Conservation (phyloP, 2,888 invertebrate genomes). For the Adela reaumurella region DNA sequence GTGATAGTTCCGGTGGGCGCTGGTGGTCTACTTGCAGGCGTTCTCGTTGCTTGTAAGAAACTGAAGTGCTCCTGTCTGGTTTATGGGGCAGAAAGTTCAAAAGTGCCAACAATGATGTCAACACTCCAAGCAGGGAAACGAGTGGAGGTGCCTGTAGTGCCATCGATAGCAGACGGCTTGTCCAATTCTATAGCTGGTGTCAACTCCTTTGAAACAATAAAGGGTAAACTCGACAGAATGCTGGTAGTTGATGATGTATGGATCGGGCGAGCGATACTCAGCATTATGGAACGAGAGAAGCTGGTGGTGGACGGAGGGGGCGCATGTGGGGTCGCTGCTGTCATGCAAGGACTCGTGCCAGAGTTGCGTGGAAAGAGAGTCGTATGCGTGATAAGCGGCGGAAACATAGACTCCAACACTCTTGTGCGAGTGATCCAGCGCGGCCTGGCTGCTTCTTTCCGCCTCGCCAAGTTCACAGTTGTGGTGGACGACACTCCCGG, state of each 20-base stretch:
- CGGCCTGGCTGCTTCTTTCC: constrained; percentile 72
- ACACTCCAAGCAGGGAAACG: constrained; percentile 66
- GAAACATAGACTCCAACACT: constrained; percentile 78
- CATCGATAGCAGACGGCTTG: constrained; percentile 72
- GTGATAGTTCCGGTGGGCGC: constrained; percentile 37
- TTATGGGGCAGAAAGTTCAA: constrained; percentile 75
- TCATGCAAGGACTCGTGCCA: constrained; percentile 67
- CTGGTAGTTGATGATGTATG: constrained; percentile 64
- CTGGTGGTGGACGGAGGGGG: constrained; percentile 81
- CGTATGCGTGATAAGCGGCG: constrained; percentile 72
- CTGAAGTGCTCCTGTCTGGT: constrained; percentile 44
- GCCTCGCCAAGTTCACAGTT: constrained; percentile 65
- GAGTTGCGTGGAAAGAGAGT: constrained; percentile 75
- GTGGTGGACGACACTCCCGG: constrained; percentile 70
- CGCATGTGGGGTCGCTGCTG: constrained; percentile 71
- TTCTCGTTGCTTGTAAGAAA: constrained; percentile 41
- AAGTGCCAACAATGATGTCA: constrained; percentile 72
- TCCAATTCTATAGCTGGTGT: constrained; percentile 66
- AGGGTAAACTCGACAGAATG: constrained; percentile 67
- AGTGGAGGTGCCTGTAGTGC: constrained; percentile 49
- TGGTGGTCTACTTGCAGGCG: constrained; percentile 33
- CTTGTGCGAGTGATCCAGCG: constrained; percentile 73
- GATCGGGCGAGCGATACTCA: constrained; percentile 66
- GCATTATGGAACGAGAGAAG: constrained; percentile 68
- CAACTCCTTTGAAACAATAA: constrained; percentile 69